Base-by-base conservation (phyloP, 2,888 invertebrate genomes). In the Brachypterus glaber region DNA sequence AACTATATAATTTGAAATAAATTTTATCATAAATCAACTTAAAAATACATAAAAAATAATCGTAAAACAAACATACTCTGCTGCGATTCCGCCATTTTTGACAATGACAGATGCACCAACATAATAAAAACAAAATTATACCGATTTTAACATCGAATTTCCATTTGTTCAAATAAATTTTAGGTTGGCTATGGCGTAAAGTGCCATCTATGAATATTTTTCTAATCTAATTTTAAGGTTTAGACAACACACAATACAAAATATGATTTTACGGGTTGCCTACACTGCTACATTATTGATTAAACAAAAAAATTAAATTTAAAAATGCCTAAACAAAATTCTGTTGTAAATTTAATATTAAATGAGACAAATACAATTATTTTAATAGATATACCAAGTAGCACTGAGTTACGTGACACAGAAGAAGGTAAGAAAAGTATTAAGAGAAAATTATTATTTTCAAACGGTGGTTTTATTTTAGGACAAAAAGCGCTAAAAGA, bases 321-420 rank as follows among this genome's bases (percentile, higher is more conserved):
- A n/a, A n/a, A n/a, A n/a, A n/a, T n/a, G n/a, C n/a, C n/a, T n/a
- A n/a, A n/a, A n/a, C n/a, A n/a, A n/a, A n/a, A n/a, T n/a, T n/a
- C n/a, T n/a, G n/a, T n/a, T n/a, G 72, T 82, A 17, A 72, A 71
- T 46, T 62, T 85, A 3, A 64, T 68, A n/a, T 63, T 85, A 2
- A 73, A 67, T 40, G 84, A 84, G 66, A 82, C 82, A 0, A 71
- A 76, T 30, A 79, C 82, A 0, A 55, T 67, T 26, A 72, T 76
- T 37, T 56, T 85, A 4, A 77, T 77, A 46, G 79, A 80, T 45
- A 59, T 81, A 44, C 74, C 75, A 0, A 76, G 77, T 49, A 67
- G 69, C 39, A 79, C 80, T 0, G 80, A 67, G 3, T 70, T 77
- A 25, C 71, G 71, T 50, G 73, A 72, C 17, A 70, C 75, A 0